phyloP scores from a whole-genome alignment of 2,113 vertebrate genomes.

The Vireo altiloquus region DNA sequence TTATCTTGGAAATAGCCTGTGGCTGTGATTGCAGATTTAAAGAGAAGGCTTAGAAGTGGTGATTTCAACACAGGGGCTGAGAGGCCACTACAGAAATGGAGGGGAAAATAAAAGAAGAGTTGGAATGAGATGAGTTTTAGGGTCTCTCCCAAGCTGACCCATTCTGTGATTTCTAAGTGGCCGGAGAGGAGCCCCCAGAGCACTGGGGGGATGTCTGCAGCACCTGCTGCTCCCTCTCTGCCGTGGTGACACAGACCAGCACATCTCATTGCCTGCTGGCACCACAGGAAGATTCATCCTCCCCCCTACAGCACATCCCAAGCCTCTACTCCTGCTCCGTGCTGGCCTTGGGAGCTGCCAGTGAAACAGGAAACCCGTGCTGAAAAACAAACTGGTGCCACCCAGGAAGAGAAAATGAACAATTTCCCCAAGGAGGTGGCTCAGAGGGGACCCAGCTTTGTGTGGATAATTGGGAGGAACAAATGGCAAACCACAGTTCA shows the following conservation, averaged over 20 bases:
- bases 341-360: background rate
- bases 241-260: background rate
- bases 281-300: background rate
- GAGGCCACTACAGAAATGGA: background rate
- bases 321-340: background rate
- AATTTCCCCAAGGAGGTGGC: background rate
- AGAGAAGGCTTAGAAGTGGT: background rate
- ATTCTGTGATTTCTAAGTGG: background rate
- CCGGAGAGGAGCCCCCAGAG: background rate
- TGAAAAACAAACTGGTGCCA: conserved; percentile 20
- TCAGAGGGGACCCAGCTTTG: background rate
- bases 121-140: background rate
- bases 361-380: background rate
- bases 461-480: background rate
- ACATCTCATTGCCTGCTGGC: background rate
- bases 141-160: background rate
- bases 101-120: background rate
- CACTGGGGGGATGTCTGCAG: background rate
- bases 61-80: background rate
- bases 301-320: background rate
- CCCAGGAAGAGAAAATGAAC: conserved; percentile 6
- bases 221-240: background rate
- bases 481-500: background rate
- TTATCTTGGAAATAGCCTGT: background rate
- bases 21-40: background rate